phyloP scores from a whole-genome alignment of 53 echinoderm and acorn worm genomes.

The Crossaster papposus region DNA sequence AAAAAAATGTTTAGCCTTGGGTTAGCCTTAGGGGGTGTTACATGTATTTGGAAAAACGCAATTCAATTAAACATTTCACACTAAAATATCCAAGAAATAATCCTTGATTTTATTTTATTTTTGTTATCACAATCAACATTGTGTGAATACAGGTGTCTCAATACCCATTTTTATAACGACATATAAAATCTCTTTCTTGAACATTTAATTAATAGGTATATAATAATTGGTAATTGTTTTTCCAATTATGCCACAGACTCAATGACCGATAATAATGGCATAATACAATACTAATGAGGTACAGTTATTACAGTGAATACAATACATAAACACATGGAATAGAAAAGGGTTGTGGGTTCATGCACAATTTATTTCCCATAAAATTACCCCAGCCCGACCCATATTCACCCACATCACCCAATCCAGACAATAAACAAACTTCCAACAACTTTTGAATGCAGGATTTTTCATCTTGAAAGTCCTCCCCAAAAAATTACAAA shows the following conservation, averaged over 20 bases:
- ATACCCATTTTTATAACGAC: conserved; percentile 43
- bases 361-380: background rate
- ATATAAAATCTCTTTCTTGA: conserved; percentile 57
- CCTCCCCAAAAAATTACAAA: background rate
- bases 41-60: background rate
- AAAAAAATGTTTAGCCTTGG: too few relatives aligned
- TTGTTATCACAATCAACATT: conserved; percentile 63
- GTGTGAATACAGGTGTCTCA: conserved; percentile 57
- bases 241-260: background rate
- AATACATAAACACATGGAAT: conserved; percentile 36
- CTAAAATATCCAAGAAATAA: conserved; percentile 16
- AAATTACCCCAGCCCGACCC: background rate
- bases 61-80: background rate
- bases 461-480: background rate
- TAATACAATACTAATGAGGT: conserved; percentile 9
- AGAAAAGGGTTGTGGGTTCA: conserved; percentile 1
- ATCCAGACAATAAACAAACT: background rate
- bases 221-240: conserved; percentile 1
- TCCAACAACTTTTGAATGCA: background rate
- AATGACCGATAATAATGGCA: background rate
- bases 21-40: too few relatives aligned
- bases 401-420: background rate
- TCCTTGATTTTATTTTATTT: conserved; percentile 24
- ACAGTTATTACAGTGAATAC: conserved; percentile 49
- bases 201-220: conserved; percentile 37